Evolutionary conservation across 2,113 vertebrate species (phyloP).

Genomic region (Corythornis madagascariensis): DNA sequence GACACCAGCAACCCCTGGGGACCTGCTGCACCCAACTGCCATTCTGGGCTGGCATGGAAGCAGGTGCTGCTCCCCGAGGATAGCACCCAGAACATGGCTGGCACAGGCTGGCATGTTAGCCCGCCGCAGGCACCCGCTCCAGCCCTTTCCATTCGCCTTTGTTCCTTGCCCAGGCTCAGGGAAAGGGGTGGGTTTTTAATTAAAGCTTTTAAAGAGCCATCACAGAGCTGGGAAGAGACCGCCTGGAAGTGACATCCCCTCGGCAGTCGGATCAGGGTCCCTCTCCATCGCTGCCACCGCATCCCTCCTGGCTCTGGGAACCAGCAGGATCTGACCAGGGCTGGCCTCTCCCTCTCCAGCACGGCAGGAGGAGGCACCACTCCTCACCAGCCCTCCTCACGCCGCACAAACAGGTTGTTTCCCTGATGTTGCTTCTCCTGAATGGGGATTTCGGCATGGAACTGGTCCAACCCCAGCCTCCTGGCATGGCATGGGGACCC

Average conservation of each 20-base stretch:
- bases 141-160: conserved; percentile 31
- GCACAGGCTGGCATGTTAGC: not conserved
- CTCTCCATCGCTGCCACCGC: not conserved
- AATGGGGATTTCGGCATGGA: not conserved
- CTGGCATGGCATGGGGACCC: accelerated
- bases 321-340: not conserved
- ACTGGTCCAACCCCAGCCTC: not conserved
- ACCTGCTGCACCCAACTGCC: accelerated
- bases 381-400: not conserved
- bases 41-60: not conserved
- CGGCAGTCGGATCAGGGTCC: not conserved
- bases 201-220: conserved; percentile 52
- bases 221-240: not conserved
- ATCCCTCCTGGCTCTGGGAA: not conserved
- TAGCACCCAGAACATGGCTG: not conserved
- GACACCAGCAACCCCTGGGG: not conserved
- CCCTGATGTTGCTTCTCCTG: not conserved
- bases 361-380: not conserved
- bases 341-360: not conserved
- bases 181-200: conserved; percentile 46
- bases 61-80: not conserved
- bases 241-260: not conserved
- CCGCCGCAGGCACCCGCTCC: not conserved
- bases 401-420: not conserved
- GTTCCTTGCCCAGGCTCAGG: not conserved